phyloP scores from a whole-genome alignment of 2,113 vertebrate genomes.

The Callaeas wilsoni region DNA sequence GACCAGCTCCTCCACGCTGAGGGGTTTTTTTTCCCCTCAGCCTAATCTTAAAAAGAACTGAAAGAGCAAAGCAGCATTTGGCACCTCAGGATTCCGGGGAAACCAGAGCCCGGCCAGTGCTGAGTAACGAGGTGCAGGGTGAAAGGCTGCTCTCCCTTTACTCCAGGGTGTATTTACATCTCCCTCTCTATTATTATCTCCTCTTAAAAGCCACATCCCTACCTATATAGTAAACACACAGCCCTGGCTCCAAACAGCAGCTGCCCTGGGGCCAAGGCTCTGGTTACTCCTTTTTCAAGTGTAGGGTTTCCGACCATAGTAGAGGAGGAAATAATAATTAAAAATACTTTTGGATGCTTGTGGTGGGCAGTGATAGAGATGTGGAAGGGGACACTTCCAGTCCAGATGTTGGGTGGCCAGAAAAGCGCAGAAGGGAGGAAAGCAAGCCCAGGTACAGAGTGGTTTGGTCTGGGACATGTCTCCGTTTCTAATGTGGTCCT shows the following conservation, averaged over 20 bases:
- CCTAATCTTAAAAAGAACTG: not conserved
- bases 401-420: no score
- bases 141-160: not conserved
- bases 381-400: not conserved
- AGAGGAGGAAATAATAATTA: not conserved
- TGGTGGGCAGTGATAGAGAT: not conserved
- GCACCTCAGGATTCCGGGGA: not conserved
- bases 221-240: slow-evolving; percentile 22
- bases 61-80: not conserved
- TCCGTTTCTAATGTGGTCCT: not conserved
- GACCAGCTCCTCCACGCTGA: not conserved
- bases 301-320: fast-evolving
- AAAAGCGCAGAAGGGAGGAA: not conserved
- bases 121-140: not conserved
- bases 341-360: not conserved
- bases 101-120: not conserved
- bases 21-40: fast-evolving
- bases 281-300: slow-evolving; percentile 17
- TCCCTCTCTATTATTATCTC: slow-evolving; percentile 18
- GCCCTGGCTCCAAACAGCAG: slow-evolving; percentile 11
- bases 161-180: slow-evolving; percentile 12
- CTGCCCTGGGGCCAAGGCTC: slow-evolving; percentile 5
- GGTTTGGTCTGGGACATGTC: not conserved
- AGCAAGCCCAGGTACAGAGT: fast-evolving
- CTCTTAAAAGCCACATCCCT: slow-evolving; percentile 28